Evolutionary conservation across 2,113 vertebrate genomes (phyloP), one percentile per base, ranked within the genome.

Genomic region (Hyaena hyaena): DNA sequence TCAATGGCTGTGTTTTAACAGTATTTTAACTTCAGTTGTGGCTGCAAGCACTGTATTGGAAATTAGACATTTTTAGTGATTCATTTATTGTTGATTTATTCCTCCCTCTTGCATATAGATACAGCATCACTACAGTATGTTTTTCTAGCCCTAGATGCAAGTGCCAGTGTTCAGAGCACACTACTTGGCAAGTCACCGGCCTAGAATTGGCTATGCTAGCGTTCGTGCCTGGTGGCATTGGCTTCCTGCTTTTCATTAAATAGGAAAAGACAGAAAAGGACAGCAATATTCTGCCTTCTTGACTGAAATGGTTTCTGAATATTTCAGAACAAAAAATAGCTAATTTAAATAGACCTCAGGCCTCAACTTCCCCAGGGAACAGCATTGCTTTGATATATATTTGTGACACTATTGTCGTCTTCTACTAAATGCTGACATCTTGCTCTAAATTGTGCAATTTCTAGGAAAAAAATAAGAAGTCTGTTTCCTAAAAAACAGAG

Each of bases 41-140:
- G 98, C 98, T 98, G 93, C 98, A 97, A 98, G 98, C 97, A 97
- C 91, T 98, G 48, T 97, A 92, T 96, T 96, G 97, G 98, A 98
- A 98, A 98, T 98, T 95, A 98, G 98, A 98, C 96, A 98, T 90
- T 98, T 98, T 98, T 97, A 98, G 98, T 97, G 96, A 97, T 98
- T 98, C 98, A 97, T 97, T 98, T 98, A 98, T 97, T 98, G 98
- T 98, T 98, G 97, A 98, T 98, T 98, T 98, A 98, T 98, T 98
- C 95, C 90, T 97, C 65, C 53, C 45, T 88, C 96, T 97, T 98
- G 93, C 97, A 97, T 97, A 97, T 96, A 98, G 97, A 97, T 96
- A 97, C 95, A 95, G 96, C 98, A 96, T 97, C 96, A 88, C 97
- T 93, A 66, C 80, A 96, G 96, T 96, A 95, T 97, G 93, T 79